Evolutionary conservation across 2,888 invertebrate species (phyloP), one percentile per base, ranked within the genome.

Genomic region (Drosophila koepferae): DNA sequence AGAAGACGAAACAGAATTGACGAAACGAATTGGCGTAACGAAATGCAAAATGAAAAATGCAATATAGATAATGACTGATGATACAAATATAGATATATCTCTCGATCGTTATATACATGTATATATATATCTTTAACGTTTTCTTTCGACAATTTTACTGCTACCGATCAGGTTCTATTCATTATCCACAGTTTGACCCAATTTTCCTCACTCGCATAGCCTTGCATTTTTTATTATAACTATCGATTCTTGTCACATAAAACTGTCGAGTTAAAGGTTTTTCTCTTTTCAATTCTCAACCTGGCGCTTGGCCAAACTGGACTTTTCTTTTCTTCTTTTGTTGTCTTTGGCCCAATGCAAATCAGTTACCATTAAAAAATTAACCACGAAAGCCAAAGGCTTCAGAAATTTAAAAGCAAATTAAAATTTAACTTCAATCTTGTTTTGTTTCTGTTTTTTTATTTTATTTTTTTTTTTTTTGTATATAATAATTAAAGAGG

Each of bases 401-500:
- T 60, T 38, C 48, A 68, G 53, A 40, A 53, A 48, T 65, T 71
- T 62, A 56, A 72, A 76, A 51, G 67, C 34, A 76, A 80, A 73
- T 80, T 74, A 65, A 76, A 72, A 67, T 69, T 34, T 28, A 58
- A 56, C 69, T 69, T 53, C 7, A 36, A 38, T 54, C 54, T 65
- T 23, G 36, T 43, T 46, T 62, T 60, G 60, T 0, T 36, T 36
- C 3, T 5, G 12, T 36, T 36, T 10, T 5, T 38, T 4, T 36
- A 4, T 36, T 59, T 59, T 66, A 36, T 67, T 64, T 53, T 72
- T 59, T 59, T 63, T 36, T 67, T 64, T 53, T 72, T n/a, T n/a
- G n/a, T n/a, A n/a, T 64, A 66, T 67, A 75, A 71, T 80, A 75
- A 75, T 80, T 63, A 77, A 59, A 41, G 12, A 40, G 31, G 51